Evolutionary conservation across 2,797 vertebrate species (phyloP).

Genomic region (Acrossocheilus wenchowensis): DNA sequence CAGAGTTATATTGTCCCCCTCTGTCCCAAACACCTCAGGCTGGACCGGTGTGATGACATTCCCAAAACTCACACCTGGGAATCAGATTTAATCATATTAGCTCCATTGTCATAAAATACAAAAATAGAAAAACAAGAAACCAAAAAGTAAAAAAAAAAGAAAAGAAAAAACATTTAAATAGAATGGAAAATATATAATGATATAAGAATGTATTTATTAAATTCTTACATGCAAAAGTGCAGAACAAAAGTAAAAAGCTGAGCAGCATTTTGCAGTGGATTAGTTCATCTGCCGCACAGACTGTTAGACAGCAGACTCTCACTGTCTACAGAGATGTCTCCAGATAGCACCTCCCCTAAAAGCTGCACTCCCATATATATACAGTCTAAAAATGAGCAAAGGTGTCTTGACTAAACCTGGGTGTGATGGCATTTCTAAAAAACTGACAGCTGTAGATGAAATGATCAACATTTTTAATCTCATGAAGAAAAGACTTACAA

Average conservation of each 20-base stretch:
- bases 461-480: too few relatives aligned
- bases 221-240: neutral
- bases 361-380: neutral
- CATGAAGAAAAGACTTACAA: too few relatives aligned
- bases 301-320: neutral
- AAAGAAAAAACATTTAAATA: too few relatives aligned
- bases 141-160: neutral
- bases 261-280: constrained; percentile 17
- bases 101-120: neutral
- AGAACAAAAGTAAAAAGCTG: neutral
- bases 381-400: too few relatives aligned
- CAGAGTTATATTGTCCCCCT: constrained; percentile 14
- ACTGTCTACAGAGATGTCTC: neutral
- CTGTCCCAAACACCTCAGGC: neutral
- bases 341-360: neutral
- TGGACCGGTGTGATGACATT: constrained; percentile 18
- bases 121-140: neutral
- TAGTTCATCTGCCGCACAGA: neutral
- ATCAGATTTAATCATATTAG: neutral
- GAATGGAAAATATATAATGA: too few relatives aligned
- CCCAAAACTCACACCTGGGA: constrained; percentile 7
- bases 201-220: neutral
- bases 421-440: too few relatives aligned
- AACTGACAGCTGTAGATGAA: too few relatives aligned
- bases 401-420: too few relatives aligned